Evolutionary conservation across 2,113 vertebrate species (phyloP).

Genomic region (Prolemur simus): DNA sequence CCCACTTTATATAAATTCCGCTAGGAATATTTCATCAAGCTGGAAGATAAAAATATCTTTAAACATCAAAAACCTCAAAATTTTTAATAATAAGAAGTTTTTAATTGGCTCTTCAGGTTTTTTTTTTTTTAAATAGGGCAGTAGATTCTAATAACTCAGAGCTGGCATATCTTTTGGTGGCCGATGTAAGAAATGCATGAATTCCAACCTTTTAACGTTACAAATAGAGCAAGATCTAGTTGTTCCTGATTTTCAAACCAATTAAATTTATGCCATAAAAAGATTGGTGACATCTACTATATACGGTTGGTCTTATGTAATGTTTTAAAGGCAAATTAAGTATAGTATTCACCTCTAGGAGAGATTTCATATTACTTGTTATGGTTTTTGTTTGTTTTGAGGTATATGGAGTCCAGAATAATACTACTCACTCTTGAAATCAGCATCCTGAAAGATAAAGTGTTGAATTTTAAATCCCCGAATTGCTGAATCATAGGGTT

Average conservation of each 20-base stretch:
- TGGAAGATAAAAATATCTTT: slow-evolving; percentile 29
- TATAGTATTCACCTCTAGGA: not conserved
- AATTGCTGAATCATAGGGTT: not conserved
- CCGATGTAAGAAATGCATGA: not conserved
- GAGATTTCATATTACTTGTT: not conserved
- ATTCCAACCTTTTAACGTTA: not conserved
- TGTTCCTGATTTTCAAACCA: not conserved
- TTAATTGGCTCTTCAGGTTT: slow-evolving; percentile 5
- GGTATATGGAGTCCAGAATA: not conserved
- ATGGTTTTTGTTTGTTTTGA: not conserved
- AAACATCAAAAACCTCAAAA: not conserved
- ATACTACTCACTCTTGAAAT: not conserved
- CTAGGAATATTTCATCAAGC: not conserved
- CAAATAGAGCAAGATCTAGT: not conserved
- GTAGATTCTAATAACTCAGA: not conserved
- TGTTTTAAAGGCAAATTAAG: slow-evolving; percentile 15
- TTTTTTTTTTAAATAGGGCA: not conserved
- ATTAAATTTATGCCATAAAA: not conserved
- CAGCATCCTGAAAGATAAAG: not conserved
- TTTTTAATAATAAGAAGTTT: not conserved
- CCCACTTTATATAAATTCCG: not conserved
- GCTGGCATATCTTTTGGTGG: not conserved
- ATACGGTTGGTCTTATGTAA: not conserved
- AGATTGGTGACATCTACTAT: not conserved
- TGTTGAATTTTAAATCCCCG: not conserved